Evolutionary conservation across 2,113 vertebrate species (phyloP), one percentile per base, ranked within the genome.

Genomic region (Panthera tigris): DNA sequence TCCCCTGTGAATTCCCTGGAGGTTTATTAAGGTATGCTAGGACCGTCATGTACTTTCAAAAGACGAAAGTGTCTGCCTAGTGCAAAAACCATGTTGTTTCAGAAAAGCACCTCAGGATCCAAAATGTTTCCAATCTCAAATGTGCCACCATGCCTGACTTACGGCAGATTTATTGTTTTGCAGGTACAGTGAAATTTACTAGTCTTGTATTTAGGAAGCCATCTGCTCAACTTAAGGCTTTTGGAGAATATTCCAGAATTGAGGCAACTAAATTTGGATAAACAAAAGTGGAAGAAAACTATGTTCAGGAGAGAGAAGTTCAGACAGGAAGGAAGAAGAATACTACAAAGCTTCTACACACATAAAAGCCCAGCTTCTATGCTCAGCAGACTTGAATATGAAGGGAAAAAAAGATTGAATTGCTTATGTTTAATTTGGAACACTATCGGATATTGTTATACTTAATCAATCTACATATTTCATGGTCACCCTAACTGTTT

Each of bases 21-120:
- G 55, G 83, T 95, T 94, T 96, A 97, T 97, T 97, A 98, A 98
- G 97, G 94, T 97, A 98, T 94, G 94, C 63, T 0, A 3, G 83
- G 93, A 97, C 39, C 92, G 96, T 91, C 89, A 97, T 97, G 97
- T 98, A 97, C 66, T 91, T 95, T 97, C 71, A 97, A 93, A 97
- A 98, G 95, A 98, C 97, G 94, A 98, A 98, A 98, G 90, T 92
- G 29, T 95, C 39, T 92, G 29, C 85, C 91, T 71, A 94, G 96
- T 16, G 45, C 63, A 94, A 97, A 98, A 95, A 83, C 86, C 95
- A 95, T 23, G 65, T 97, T 98, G 94, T 0, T 18, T 97, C 97
- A 98, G 0, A 95, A 96, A 96, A 97, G 48, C n/a, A 97, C 65
- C 96, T 98, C 86, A 74, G 89, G 88, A 98, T 96, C 92, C 96